These are phyloP conservation scores for Cephonodes hylas DNA, from an alignment of 2,888 invertebrate genomes.

Conservation along the genomic window DNA sequence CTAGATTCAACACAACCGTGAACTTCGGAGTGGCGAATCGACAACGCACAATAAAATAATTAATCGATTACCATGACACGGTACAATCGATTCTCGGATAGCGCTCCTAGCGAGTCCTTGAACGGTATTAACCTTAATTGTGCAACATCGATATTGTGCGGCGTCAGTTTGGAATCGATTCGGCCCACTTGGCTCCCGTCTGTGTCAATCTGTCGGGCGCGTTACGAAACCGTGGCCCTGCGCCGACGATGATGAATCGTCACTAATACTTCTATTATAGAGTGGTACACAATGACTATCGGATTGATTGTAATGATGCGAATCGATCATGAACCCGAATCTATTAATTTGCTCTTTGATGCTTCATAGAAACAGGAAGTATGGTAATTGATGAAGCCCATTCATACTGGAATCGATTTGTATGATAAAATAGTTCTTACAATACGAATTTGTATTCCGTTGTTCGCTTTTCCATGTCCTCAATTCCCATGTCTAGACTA, in stretches of 20 bases:
- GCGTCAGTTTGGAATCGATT: slow-evolving; percentile 60
- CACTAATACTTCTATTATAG: slow-evolving; percentile 54
- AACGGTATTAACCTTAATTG: slow-evolving; percentile 65
- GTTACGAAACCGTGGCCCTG: slow-evolving; percentile 57
- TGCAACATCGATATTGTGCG: slow-evolving; percentile 62
- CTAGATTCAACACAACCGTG: slow-evolving; percentile 49
- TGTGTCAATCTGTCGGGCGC: slow-evolving; percentile 42
- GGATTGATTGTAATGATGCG: slow-evolving; percentile 15
- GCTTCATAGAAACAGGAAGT: slow-evolving; percentile 9
- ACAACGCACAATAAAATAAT: slow-evolving; percentile 53
- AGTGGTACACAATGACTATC: slow-evolving; percentile 37
- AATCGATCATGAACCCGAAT: slow-evolving; percentile 14
- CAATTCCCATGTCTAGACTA: slow-evolving; percentile 14
- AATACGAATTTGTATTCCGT: slow-evolving; percentile 11
- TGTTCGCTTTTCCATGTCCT: slow-evolving; percentile 7
- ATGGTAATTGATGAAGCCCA: slow-evolving; percentile 12
- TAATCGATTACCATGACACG: slow-evolving; percentile 52
- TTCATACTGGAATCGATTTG: slow-evolving; percentile 7
- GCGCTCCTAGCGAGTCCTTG: slow-evolving; percentile 58
- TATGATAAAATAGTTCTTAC: slow-evolving; percentile 9
- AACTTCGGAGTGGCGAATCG: slow-evolving; percentile 47
- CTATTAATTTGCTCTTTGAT: slow-evolving; percentile 15
- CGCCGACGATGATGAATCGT: slow-evolving; percentile 54
- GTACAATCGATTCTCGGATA: slow-evolving; percentile 50
- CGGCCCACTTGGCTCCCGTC: slow-evolving; percentile 55